Base-by-base conservation (phyloP, 1,140 invertebrate species). In the Drosophila trapezifrons region DNA sequence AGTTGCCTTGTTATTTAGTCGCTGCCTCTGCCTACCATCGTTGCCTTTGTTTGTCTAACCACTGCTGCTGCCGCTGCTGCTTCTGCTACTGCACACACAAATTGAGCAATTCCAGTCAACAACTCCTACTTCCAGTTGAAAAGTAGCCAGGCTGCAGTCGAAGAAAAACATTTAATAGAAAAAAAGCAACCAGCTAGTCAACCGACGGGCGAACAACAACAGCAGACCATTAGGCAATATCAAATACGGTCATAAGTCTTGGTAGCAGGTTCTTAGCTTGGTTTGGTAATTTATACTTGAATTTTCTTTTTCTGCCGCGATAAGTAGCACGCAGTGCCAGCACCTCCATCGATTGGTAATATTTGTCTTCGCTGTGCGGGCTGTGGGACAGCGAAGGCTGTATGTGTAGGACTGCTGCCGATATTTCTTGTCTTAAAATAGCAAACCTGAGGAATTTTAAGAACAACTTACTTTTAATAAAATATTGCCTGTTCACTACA, bases 71-170 rank as follows among this genome's bases (percentile, higher is more conserved):
- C 29, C 62, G 60, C 38, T 63, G 38, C 35, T 46, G 56, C 49
- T 54, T 47, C 46, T 66, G 52, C 54, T 59, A 54, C 58, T 70
- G 73, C 77, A 80, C 80, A 83, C 84, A 89, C 84, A 87, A 87
- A 87, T 87, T 89, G 84, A 87, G 84, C 84, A 87, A 89, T 87
- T 84, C 84, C 67, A 87, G 84, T 89, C 77, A 87, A 89, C 77
- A 89, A 87, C 85, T 87, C 80, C 84, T 89, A 89, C 84, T 89
- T 87, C 84, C 78, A 78, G 76, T 77, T 87, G 84, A 89, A 80
- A 87, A 87, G 77, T 80, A 89, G 73, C 84, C 80, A 89, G 75
- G 73, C 77, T 74, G 84, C 82, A 87, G 63, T 47, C 65, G 65
- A 63, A 71, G 75, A 86, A 80, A 86, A 86, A 78, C 62, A 86